Evolutionary conservation across 2,113 vertebrate genomes (phyloP).

Genomic region (Caranx melampygus): DNA sequence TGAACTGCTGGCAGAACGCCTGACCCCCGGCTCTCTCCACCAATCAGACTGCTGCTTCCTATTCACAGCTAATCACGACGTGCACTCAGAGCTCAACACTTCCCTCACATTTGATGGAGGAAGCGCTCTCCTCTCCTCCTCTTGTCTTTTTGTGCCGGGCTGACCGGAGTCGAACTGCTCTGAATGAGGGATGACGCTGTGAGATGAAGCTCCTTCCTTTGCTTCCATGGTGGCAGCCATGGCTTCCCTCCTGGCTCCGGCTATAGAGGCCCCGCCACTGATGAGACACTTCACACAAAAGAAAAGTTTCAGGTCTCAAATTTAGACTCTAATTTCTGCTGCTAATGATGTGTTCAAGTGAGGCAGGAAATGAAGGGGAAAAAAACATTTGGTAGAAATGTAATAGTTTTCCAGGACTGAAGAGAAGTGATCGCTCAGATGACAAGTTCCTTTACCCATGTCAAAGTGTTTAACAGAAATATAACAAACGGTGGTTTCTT

Average conservation of each 20-base stretch:
- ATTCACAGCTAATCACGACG: constrained; percentile 75
- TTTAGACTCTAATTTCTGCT: constrained; percentile 21
- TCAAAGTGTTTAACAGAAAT: not conserved
- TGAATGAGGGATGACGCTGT: constrained; percentile 31
- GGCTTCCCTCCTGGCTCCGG: constrained; percentile 40
- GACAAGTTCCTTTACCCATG: not conserved
- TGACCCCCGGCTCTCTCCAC: constrained; percentile 70
- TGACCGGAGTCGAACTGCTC: constrained; percentile 49
- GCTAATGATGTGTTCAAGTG: constrained; percentile 32
- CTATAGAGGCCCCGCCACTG: not conserved
- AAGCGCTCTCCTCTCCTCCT: constrained; percentile 61
- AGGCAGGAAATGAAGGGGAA: constrained; percentile 18
- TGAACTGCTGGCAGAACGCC: constrained; percentile 72
- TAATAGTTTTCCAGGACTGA: not conserved
- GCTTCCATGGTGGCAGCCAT: constrained; percentile 27
- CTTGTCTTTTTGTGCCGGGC: constrained; percentile 59
- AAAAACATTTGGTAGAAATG: not conserved
- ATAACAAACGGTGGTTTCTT: not conserved
- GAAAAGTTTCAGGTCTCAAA: constrained; percentile 23
- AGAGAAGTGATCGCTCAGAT: not conserved
- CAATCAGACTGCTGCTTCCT: constrained; percentile 67
- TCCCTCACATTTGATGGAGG: constrained; percentile 68
- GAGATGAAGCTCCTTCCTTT: constrained; percentile 55
- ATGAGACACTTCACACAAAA: constrained; percentile 30
- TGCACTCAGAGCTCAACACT: constrained; percentile 55